phyloP scores from a whole-genome alignment of 1,140 invertebrate species.

The Drusus annulatus region DNA sequence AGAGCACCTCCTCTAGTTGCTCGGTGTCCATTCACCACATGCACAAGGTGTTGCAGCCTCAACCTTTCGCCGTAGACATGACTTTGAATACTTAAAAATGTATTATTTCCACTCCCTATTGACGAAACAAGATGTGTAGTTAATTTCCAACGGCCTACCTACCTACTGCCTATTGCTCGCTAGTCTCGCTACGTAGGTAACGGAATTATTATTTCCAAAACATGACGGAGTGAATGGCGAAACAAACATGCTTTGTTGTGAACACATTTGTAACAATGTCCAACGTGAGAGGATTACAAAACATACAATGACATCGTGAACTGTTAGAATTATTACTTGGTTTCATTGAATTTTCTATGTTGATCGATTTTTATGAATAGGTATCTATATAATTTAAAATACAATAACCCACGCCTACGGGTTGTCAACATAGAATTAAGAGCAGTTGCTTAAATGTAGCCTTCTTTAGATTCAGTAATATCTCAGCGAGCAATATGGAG shows the following conservation, averaged over 20 bases:
- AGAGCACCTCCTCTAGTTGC: neutral
- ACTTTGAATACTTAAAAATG: constrained; percentile 55
- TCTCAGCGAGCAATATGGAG: too few species aligned
- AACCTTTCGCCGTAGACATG: constrained; percentile 31
- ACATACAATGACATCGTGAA: neutral
- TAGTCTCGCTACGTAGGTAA: too few species aligned
- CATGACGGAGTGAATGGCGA: constrained; percentile 43
- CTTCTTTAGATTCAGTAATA: too few species aligned
- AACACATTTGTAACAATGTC: constrained; percentile 55
- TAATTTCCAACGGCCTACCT: constrained; percentile 27
- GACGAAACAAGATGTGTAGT: constrained; percentile 46
- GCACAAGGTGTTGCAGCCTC: neutral
- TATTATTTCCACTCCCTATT: constrained; percentile 47
- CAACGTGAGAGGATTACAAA: constrained; percentile 46
- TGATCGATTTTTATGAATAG: neutral
- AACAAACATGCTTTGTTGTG: constrained; percentile 55
- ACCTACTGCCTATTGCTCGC: neutral
- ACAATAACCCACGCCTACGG: neutral
- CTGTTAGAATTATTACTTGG: too few species aligned
- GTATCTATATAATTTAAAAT: neutral
- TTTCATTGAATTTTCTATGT: neutral
- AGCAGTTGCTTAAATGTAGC: too few species aligned
- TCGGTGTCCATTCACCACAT: neutral
- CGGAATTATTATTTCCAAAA: constrained; percentile 55
- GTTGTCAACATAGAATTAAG: too few species aligned